phyloP scores from a whole-genome alignment of 2,888 invertebrate species.

The Ophion ellenae region DNA sequence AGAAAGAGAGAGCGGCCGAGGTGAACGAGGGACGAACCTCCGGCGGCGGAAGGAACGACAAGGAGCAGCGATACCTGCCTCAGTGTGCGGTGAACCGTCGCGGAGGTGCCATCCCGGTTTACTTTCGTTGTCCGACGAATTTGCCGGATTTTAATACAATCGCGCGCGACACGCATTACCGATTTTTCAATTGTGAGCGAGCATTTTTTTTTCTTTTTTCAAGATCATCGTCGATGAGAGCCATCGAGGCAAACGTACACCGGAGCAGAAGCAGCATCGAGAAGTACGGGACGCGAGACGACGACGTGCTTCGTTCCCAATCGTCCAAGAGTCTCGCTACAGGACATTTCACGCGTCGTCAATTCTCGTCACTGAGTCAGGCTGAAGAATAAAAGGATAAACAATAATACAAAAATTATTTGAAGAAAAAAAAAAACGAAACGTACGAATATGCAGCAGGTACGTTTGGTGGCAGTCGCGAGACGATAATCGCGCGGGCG shows the following conservation, averaged over 20 bases:
- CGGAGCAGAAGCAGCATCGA: neutral
- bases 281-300: neutral
- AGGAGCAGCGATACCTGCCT: neutral
- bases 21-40: neutral
- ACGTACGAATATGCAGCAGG: neutral
- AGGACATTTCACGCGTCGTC: neutral
- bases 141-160: neutral
- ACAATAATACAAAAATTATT: neutral
- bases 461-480: neutral
- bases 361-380: neutral
- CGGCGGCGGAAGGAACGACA: neutral
- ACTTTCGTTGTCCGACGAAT: neutral
- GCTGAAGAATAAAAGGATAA: neutral
- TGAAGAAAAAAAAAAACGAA: neutral
- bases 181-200: neutral
- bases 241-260: neutral
- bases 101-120: neutral
- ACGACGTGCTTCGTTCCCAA: too few relatives aligned
- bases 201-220: too few relatives aligned
- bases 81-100: neutral
- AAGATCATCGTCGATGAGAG: neutral
- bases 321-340: neutral
- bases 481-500: neutral
- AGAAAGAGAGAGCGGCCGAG: too few relatives aligned
- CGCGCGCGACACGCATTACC: neutral